Base-by-base conservation (phyloP, 1,140 invertebrate species). In the Philotrypesis tridentata region DNA sequence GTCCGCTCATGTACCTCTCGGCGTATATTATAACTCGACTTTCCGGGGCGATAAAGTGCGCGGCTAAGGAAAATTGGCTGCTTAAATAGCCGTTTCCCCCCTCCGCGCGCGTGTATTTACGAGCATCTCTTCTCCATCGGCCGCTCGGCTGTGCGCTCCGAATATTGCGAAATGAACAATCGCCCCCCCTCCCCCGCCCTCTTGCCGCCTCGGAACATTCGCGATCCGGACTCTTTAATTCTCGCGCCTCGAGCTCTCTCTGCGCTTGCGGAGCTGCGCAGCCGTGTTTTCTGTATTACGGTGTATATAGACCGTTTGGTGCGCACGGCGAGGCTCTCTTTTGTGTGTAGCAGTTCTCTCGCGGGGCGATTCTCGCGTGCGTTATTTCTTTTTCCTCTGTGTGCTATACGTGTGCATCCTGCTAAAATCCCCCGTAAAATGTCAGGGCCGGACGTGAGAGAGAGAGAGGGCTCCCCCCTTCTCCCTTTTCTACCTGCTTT, bases 401-500 rank as follows among this genome's bases (percentile, higher is more conserved):
- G n/a, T n/a, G n/a, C n/a, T n/a, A 17, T 55, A 55, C 17, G 48
- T 55, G 48, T 65, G 27, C 27, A 65, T 65, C 33, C 37, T 14
- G 70, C 70, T 27, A 72, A 72, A 72, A 72, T 48, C 72, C 43
- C 27, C 3, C 25, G 72, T 74, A 60, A 74, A 74, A 74, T 74
- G 72, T 74, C 72, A 74, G 72, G 72, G 48, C 25, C 4, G 43
- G 27, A 21, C 23, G 61, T 60, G 48, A 60, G 72, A 74, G 23
- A 27, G 72, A 27, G 55, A 68, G 27, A 60, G 67, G 23, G 65
- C 3, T 68, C 74, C 33, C 43, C 75, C 68, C 68, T 78, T 63
- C 3, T 68, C 74, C 33, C 43, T 61, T 78, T 78, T 78, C 76
- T 78, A 68, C 76, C 76, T 78, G 37, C 40, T 55, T 78, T 78